Evolutionary conservation across 2,113 vertebrate genomes (phyloP), one percentile per base, ranked within the genome.

Genomic region (Spea multiplicata): DNA sequence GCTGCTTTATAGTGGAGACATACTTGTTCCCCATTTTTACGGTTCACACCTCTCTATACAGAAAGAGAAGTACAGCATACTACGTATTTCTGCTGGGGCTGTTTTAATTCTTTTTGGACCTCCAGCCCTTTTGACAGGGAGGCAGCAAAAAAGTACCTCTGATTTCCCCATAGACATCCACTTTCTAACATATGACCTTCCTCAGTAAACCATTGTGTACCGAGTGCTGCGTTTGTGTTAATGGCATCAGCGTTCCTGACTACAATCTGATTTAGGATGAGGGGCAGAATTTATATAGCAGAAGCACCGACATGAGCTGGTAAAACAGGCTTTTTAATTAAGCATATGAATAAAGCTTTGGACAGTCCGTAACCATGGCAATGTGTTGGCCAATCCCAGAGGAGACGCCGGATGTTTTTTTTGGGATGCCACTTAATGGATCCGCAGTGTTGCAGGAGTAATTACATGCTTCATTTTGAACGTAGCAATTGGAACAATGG

Each of bases 341-440:
- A 80, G 65, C 50, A 74, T 80, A 74, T 80, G 71, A 80, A 80
- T 80, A 80, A 80, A 80, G 71, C 78, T 74, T 80, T 80, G 78
- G 78, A 80, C 78, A 74, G 64, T 73, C 71, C 5, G 78, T 80
- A 80, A 68, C 78, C 78, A 80, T 80, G 65, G 53, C 16, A 16
- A 80, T 80, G 52, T 68, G 45, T 74, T 45, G 30, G 30, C 71
- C 78, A 80, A 80, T 80, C 78, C 78, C 78, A 7, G 8, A 61
- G 78, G 78, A 74, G 71, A 62, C 5, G 53, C 46, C 8, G 64
- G 71, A 59, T 80, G 46, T 45, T 73, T 80, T n/a, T 64, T 74
- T 68, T n/a, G 69, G 78, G 71, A 74, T 74, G 65, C 52, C 52
- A 59, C 52, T 80, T 74, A 74, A 80, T 61, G 65, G 71, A 61